Evolutionary conservation across 2,888 invertebrate genomes (phyloP), one percentile per base, ranked within the genome.

Genomic region (Andrena chrysosceles): DNA sequence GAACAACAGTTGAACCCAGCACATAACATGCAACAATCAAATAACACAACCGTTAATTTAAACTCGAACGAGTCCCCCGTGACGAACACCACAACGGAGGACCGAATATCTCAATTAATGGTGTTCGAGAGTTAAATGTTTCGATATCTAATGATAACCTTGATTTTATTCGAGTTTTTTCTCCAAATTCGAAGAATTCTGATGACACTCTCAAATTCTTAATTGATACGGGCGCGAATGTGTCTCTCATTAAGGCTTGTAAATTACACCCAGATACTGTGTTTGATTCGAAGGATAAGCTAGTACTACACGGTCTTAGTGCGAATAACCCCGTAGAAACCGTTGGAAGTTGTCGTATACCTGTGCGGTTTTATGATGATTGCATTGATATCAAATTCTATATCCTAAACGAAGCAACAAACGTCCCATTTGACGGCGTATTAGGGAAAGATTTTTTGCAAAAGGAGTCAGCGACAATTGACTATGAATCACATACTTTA

Each of bases 231-330:
- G 68, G 23, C 8, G 68, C 56, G 13, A 54, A 56, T 5, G 42
- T 69, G 0, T 69, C 69, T 2, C 16, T 70, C 2, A 70, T 70
- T n/a, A 70, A 70, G 42, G 70, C 59, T 8, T 70, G 69, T 23
- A 66, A 66, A 29, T 56, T 66, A 5, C 2, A 23, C 29, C 56
- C 73, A 0, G 16, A 23, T 16, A 66, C 66, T 1, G 0, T 1
- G 5, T 73, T 73, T 3, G 13, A 73, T 42, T 64, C 64, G 0
- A 10, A 31, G 4, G 73, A 73, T 5, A 73, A 56, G 48, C 26
- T 52, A 16, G 54, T 64, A 0, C 4, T 72, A 5, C 63, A 54
- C 6, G 72, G 63, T 26, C 49, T 54, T 2, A 73, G 73, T n/a
- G 2, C 54, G 2, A 64, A 20, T 29, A 66, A 2, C 29, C 29